Conservation (phyloP, 2,797 vertebrate genomes). For the Melopsittacus undulatus region DNA sequence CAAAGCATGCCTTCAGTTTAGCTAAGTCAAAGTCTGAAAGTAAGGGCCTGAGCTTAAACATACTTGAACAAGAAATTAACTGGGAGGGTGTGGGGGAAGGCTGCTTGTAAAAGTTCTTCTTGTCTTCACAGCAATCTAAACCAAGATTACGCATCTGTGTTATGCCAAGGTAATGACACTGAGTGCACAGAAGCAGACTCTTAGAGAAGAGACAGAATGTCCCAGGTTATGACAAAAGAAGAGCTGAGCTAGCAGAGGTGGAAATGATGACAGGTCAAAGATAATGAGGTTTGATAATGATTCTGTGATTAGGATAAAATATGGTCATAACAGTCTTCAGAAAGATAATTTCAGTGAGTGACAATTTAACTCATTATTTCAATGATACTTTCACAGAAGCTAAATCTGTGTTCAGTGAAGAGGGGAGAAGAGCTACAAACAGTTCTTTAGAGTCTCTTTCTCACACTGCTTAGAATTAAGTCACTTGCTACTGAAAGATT, state of each 20-base stretch:
- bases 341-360: background rate
- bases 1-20: background rate
- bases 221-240: background rate
- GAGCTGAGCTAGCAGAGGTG: background rate
- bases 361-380: background rate
- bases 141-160: background rate
- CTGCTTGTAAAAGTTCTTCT: fast-evolving
- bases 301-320: background rate
- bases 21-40: background rate
- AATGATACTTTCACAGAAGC: background rate
- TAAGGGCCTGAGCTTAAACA: background rate
- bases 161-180: background rate
- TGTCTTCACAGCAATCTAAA: background rate
- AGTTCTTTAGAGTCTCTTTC: background rate
- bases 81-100: fast-evolving
- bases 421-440: background rate
- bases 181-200: background rate
- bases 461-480: background rate
- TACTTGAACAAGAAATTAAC: background rate
- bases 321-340: background rate
- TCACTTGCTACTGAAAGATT: background rate
- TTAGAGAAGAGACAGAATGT: background rate
- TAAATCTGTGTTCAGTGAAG: background rate
- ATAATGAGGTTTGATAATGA: background rate
- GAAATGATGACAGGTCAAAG: background rate